A percentile compares a stretch with the other conserved stretches of the same genome.
Evolutionary conservation across 2,113 vertebrate species (phyloP).

Genomic region (Galemys pyrenaicus): DNA sequence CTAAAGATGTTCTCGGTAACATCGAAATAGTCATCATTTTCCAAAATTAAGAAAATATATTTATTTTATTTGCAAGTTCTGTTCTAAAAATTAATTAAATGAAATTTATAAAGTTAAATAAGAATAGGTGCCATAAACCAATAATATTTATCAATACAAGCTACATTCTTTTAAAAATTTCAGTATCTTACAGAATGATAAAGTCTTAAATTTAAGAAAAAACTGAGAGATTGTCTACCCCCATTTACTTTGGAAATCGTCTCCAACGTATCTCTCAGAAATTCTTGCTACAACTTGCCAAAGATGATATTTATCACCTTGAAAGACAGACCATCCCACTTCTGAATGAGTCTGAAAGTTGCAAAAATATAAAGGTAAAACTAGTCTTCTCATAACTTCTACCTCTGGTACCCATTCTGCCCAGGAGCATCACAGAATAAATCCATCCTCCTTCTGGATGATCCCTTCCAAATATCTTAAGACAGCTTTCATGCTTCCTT

Average conservation of each 20-base stretch:
- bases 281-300: background rate
- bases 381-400: background rate
- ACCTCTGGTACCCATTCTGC: background rate
- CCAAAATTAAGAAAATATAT: conserved; percentile 55
- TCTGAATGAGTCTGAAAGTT: conserved; percentile 6
- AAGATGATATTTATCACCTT: background rate
- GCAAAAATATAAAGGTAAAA: background rate
- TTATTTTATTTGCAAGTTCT: conserved; percentile 54
- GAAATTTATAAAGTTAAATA: conserved; percentile 65
- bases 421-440: background rate
- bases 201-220: background rate
- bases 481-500: background rate
- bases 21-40: conserved; percentile 57
- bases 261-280: background rate
- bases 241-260: background rate
- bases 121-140: conserved; percentile 37
- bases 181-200: conserved; percentile 19
- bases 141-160: conserved; percentile 63
- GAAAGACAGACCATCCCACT: background rate
- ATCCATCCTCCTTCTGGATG: background rate
- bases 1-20: conserved; percentile 45
- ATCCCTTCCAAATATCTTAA: background rate
- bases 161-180: conserved; percentile 76
- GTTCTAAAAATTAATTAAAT: conserved; percentile 72
- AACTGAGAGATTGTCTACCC: background rate